Percentiles rank a stretch among this genome's conserved stretches.
Evolutionary conservation across 2,113 vertebrate genomes (phyloP).

Genomic region (Lipophrys pholis): DNA sequence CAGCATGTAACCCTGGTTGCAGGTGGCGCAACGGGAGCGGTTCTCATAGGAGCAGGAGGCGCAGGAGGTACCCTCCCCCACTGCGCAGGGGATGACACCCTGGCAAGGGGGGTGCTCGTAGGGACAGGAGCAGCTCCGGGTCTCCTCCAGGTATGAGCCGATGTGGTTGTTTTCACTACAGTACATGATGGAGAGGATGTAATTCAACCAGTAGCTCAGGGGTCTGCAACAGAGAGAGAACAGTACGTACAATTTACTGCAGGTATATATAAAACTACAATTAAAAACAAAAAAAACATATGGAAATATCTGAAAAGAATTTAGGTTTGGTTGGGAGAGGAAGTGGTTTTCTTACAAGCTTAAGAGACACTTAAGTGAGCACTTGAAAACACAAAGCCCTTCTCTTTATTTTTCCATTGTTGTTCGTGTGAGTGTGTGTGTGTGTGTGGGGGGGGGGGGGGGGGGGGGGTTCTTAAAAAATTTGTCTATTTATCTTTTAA

Average conservation of each 20-base stretch:
- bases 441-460: too few species aligned
- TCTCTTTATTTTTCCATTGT: too few species aligned
- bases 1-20: slow-evolving; percentile 85
- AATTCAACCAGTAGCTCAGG: slow-evolving; percentile 84
- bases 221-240: slow-evolving; percentile 70
- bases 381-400: too few species aligned
- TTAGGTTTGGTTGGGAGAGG: too few species aligned
- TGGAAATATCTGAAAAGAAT: too few species aligned
- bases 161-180: slow-evolving; percentile 87
- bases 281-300: too few species aligned
- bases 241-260: not conserved
- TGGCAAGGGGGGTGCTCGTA: slow-evolving; percentile 84
- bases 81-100: slow-evolving; percentile 81
- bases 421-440: too few species aligned
- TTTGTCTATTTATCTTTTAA: too few species aligned
- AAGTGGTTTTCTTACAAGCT: too few species aligned
- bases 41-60: slow-evolving; percentile 86
- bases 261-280: too few species aligned
- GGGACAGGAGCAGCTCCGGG: slow-evolving; percentile 83
- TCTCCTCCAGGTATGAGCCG: slow-evolving; percentile 84
- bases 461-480: too few species aligned
- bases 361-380: too few species aligned
- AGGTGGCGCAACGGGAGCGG: slow-evolving; percentile 84
- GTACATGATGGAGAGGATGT: slow-evolving; percentile 87
- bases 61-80: slow-evolving; percentile 82